Percentiles rank a stretch among this genome's conserved stretches.
Conservation (phyloP, 2,113 vertebrate species). For the Panthera uncia region DNA sequence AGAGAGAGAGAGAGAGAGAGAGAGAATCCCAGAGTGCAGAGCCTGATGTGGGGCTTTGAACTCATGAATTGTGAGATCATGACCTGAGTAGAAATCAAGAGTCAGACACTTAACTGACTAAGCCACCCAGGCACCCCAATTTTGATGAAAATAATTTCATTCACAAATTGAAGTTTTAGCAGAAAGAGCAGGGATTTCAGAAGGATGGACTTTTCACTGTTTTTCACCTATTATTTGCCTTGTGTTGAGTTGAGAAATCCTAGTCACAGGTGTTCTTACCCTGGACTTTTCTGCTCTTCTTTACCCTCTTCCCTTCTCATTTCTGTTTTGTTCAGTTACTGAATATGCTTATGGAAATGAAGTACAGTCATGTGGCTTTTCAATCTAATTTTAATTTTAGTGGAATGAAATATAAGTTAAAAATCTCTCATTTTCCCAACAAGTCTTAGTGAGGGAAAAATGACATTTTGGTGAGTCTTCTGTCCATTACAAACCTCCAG, state of each 20-base stretch:
- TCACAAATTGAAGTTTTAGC: background rate
- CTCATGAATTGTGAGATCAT: no score
- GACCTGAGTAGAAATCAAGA: no score
- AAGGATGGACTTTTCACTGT: background rate
- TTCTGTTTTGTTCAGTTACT: background rate
- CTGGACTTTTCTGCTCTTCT: background rate
- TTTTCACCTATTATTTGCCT: background rate
- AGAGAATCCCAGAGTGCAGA: no score
- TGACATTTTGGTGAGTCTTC: rapidly evolving
- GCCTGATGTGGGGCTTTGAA: no score
- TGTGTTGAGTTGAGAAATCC: background rate
- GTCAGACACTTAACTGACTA: no score
- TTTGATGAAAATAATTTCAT: slow-evolving; percentile 13
- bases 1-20: no score
- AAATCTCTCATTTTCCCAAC: background rate
- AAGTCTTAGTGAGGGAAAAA: background rate
- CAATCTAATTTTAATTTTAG: background rate
- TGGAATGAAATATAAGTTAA: background rate
- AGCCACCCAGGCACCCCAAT: background rate
- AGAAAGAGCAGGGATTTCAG: background rate
- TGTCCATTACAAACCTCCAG: background rate
- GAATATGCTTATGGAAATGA: background rate
- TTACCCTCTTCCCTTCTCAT: background rate
- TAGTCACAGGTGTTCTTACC: background rate
- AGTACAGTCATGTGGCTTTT: background rate